Percentiles rank a stretch among this genome's conserved stretches.
Evolutionary conservation across 2,888 invertebrate species (phyloP).

Genomic region (Andrena chrysosceles): DNA sequence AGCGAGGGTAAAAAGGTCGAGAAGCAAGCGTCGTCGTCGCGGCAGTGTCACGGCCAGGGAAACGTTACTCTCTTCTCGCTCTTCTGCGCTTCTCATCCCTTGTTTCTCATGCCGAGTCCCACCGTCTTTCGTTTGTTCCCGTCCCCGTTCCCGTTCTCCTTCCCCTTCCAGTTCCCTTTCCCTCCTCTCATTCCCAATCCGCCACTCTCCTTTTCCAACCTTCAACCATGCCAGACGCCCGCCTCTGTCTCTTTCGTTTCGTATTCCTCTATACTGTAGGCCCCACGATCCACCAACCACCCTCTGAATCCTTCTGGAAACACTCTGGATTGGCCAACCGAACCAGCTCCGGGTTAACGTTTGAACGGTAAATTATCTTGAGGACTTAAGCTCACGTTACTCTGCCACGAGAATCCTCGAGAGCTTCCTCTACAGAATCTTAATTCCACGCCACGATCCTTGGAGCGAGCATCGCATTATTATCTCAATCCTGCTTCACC

Average conservation of each 20-base stretch:
- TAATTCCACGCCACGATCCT: constrained; percentile 70
- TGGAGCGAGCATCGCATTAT: constrained; percentile 56
- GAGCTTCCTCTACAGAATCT: constrained; percentile 71
- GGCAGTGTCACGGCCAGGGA: constrained; percentile 80
- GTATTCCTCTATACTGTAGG: constrained; percentile 18
- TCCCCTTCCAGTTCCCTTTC: background rate
- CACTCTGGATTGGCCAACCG: constrained; percentile 51
- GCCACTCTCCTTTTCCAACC: constrained; percentile 10
- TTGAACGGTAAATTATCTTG: constrained; percentile 79
- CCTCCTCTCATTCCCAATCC: background rate
- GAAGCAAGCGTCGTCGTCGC: constrained; percentile 74
- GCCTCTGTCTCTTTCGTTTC: background rate
- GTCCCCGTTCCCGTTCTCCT: background rate
- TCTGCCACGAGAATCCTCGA: constrained; percentile 49
- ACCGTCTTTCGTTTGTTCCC: constrained; percentile 37
- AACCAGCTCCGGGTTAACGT: constrained; percentile 73
- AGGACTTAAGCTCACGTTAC: constrained; percentile 64
- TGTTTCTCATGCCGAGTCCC: constrained; percentile 39
- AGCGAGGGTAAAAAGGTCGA: constrained; percentile 82
- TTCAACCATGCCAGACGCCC: background rate
- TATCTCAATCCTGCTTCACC: background rate
- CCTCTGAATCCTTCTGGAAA: constrained; percentile 38
- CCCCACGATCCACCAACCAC: constrained; percentile 23
- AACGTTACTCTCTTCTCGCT: constrained; percentile 75
- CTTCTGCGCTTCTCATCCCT: constrained; percentile 53